Base-by-base conservation (phyloP, 2,888 invertebrate genomes). In the Hirtodrosophila duncani region DNA sequence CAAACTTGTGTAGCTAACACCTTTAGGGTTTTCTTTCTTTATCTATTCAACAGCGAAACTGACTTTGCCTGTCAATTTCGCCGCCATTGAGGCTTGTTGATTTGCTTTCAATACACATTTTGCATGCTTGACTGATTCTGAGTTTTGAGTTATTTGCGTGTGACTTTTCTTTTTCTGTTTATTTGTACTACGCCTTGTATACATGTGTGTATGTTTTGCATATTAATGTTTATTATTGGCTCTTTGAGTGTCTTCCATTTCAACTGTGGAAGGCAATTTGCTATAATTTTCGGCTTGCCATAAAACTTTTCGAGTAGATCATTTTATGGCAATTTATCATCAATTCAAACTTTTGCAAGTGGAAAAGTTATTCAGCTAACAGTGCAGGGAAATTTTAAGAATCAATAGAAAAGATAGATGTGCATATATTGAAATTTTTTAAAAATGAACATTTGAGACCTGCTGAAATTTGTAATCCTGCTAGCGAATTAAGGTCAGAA, bases 1-100 rank as follows among this genome's bases (percentile, higher is more conserved):
- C 26, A 52, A 36, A 67, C 68, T 75, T 67, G 60, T 81, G 66
- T 71, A 71, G 57, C 53, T 48, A 60, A 75, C 69, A 80, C 81
- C 78, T 80, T 64, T 60, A 64, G 42, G 38, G 20, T 42, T 55
- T 36, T 45, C 24, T 46, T 50, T 55, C 14, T 38, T 43, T 41
- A 29, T 57, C 27, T 33, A 16, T 37, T 13, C 6, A 10, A 9
- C 8, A 11, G 10, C 29, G 20, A 29, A 38, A 7, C 16, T 30
- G 13, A 0, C 17, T 31, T 31, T 27, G 26, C 11, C 41, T 45
- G 39, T 41, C 36, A 34, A 41, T 46, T 44, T 41, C 43, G n/a
- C n/a, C n/a, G n/a, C 56, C 46, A 63, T 72, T 68, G 68, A 67
- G 43, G 61, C 57, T 70, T 71, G 74, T 71, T 67, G 65, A 78